phyloP scores from a whole-genome alignment of 2,113 vertebrate genomes.

The Vanacampus margaritifer region DNA sequence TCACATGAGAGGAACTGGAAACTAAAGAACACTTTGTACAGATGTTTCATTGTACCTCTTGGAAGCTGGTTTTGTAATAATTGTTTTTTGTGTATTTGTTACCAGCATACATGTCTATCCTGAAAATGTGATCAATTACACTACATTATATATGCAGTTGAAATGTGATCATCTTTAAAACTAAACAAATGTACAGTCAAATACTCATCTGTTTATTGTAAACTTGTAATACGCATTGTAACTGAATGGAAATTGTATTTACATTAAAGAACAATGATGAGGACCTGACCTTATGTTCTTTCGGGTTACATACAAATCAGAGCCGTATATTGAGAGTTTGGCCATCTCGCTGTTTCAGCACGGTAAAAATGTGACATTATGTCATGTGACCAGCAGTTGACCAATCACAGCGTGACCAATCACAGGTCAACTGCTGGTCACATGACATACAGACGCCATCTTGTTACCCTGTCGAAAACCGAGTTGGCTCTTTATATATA shows the following conservation, averaged over 20 bases:
- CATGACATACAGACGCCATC: too few relatives aligned
- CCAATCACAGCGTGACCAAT: too few relatives aligned
- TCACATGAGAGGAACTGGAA: constrained; percentile 10
- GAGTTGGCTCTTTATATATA: too few relatives aligned
- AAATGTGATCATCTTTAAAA: background rate
- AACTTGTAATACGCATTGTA: constrained; percentile 36
- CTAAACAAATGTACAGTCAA: constrained; percentile 4
- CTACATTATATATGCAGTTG: constrained; percentile 9
- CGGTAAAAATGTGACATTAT: too few relatives aligned
- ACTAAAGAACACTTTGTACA: constrained; percentile 27
- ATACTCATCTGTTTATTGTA: constrained; percentile 20
- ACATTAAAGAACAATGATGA: constrained; percentile 43
- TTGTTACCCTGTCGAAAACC: too few relatives aligned
- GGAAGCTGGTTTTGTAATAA: constrained; percentile 17
- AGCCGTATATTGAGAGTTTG: too few relatives aligned
- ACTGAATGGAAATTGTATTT: constrained; percentile 30
- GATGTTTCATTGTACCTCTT: constrained; percentile 12
- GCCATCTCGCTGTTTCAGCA: too few relatives aligned
- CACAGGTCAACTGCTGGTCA: too few relatives aligned
- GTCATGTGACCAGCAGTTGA: too few relatives aligned
- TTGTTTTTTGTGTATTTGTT: constrained; percentile 23
- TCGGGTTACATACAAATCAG: too few relatives aligned
- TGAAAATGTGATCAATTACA: constrained; percentile 1
- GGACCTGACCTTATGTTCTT: too few relatives aligned
- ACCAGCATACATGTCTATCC: constrained; percentile 14